phyloP scores from a whole-genome alignment of 2,888 invertebrate genomes.

The Agrilus cyanescens region DNA sequence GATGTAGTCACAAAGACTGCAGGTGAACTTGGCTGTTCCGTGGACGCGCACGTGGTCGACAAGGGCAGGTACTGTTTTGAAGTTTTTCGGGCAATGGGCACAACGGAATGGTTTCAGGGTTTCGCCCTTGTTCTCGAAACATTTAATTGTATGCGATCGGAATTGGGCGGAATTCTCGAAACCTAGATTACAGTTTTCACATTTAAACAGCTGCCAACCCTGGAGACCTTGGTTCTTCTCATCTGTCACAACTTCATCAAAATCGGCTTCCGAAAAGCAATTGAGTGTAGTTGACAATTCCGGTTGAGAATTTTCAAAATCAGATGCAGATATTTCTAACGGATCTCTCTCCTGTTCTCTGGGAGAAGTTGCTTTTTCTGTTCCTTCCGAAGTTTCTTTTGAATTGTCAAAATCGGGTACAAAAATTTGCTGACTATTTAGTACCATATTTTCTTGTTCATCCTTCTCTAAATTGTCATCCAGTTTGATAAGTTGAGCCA shows the following conservation, averaged over 20 bases:
- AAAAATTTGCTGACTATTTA: too few species aligned
- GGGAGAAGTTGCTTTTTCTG: too few species aligned
- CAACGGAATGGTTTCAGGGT: constrained; percentile 34
- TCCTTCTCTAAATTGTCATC: too few species aligned
- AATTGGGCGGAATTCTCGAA: constrained; percentile 30
- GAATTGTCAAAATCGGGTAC: too few species aligned
- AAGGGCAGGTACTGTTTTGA: constrained; percentile 36
- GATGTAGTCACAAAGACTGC: constrained; percentile 43
- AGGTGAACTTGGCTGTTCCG: constrained; percentile 44
- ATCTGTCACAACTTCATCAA: constrained; percentile 12
- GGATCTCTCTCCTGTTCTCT: too few species aligned
- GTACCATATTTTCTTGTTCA: too few species aligned
- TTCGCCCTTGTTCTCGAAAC: constrained; percentile 12
- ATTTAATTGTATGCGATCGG: constrained; percentile 30
- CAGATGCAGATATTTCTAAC: too few species aligned
- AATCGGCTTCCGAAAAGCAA: constrained; percentile 6
- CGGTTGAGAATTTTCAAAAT: not conserved
- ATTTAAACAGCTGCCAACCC: constrained; percentile 40
- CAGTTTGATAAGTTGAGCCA: too few species aligned
- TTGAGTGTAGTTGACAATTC: too few species aligned
- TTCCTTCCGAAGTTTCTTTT: too few species aligned
- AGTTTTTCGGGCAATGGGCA: constrained; percentile 38
- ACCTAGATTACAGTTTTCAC: constrained; percentile 37
- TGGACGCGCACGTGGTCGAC: constrained; percentile 49
- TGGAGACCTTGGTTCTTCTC: constrained; percentile 19